These are phyloP conservation scores for Microcebus jonahi DNA, from an alignment of 2,113 vertebrate genomes.

Conservation along the genomic window DNA sequence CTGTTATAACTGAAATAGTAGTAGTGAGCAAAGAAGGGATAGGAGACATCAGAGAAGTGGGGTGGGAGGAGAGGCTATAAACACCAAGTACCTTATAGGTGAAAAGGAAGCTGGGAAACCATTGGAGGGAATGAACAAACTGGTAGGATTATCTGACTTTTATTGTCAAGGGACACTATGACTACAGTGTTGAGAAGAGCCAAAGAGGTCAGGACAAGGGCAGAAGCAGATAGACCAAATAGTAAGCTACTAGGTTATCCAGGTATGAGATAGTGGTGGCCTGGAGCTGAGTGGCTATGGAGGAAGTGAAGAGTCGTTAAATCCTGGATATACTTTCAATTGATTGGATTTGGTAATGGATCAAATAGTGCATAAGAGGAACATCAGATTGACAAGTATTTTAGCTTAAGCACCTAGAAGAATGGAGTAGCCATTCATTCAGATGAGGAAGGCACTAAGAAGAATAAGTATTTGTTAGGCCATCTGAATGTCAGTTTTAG, in stretches of 20 bases:
- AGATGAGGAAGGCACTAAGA: background rate
- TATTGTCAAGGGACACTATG: background rate
- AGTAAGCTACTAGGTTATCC: background rate
- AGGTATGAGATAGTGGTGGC: background rate
- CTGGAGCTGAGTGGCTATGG: background rate
- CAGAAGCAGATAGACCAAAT: background rate
- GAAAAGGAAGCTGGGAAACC: background rate
- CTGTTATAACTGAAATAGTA: background rate
- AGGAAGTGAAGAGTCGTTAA: background rate
- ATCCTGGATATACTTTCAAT: background rate
- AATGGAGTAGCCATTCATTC: background rate
- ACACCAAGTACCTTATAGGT: background rate
- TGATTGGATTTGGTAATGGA: background rate
- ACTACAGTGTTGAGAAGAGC: background rate
- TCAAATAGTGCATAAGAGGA: background rate
- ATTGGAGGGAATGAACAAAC: background rate
- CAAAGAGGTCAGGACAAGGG: background rate
- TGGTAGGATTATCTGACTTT: background rate
- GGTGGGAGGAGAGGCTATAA: background rate
- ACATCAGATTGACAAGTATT: background rate
- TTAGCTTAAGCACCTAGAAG: background rate
- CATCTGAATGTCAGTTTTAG: background rate
- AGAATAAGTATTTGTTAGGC: background rate
- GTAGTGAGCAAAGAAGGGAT: background rate
- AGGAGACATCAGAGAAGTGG: background rate